Conservation (phyloP, 1,140 invertebrate genomes). For the Helicorthomorpha holstii region DNA sequence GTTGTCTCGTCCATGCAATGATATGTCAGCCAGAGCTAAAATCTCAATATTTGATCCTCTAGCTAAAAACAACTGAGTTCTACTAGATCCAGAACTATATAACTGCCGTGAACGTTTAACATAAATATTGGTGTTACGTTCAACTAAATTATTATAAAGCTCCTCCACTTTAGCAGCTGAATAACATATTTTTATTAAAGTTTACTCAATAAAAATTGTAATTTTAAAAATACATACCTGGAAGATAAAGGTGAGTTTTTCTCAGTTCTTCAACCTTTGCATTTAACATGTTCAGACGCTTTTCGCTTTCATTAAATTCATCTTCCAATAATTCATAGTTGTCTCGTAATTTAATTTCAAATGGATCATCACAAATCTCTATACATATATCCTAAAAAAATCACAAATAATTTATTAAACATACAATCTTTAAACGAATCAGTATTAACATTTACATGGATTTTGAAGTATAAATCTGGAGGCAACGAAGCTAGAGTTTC, state of each 20-base stretch:
- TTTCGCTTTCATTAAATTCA: constrained; percentile 87
- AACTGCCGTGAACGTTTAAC: constrained; percentile 72
- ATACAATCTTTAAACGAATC: constrained; percentile 10
- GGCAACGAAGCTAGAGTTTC: constrained; percentile 54
- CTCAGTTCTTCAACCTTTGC: constrained; percentile 63
- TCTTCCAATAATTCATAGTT: constrained; percentile 93
- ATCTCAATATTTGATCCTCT: constrained; percentile 58
- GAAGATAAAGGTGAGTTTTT: constrained; percentile 61
- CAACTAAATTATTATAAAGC: constrained; percentile 62
- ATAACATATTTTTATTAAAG: constrained; percentile 5
- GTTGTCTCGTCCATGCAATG: constrained; percentile 64
- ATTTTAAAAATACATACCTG: constrained; percentile 32
- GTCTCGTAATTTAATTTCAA: constrained; percentile 87
- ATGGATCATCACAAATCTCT: constrained; percentile 92
- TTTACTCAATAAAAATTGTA: not conserved
- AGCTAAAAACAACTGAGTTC: constrained; percentile 65
- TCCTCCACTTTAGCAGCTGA: constrained; percentile 51
- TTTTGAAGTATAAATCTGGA: constrained; percentile 53
- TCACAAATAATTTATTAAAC: not conserved
- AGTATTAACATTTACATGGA: too few species aligned
- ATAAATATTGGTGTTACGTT: constrained; percentile 88
- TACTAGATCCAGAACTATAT: constrained; percentile 43
- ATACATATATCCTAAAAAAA: constrained; percentile 45
- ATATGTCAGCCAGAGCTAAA: constrained; percentile 67
- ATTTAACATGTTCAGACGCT: constrained; percentile 76